A percentile compares a stretch with the other conserved stretches of the same genome.
phyloP scores from a whole-genome alignment of 2,797 vertebrate genomes.

The Coregonus suidteri region DNA sequence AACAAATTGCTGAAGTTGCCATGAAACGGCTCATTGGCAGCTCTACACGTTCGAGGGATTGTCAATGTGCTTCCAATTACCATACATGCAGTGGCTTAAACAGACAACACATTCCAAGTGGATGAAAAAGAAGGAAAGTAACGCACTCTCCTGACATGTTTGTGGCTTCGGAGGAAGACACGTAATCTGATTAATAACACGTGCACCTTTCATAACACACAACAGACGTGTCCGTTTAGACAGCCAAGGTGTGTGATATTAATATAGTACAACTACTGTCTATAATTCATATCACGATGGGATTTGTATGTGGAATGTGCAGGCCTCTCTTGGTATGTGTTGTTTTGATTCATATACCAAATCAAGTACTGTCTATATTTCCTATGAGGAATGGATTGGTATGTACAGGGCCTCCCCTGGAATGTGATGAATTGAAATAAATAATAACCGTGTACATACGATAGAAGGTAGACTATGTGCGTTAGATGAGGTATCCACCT shows the following conservation, averaged over 20 bases:
- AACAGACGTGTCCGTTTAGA: conserved; percentile 42
- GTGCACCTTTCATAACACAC: conserved; percentile 44
- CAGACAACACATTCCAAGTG: conserved; percentile 37
- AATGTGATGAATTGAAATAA: background rate
- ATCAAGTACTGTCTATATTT: background rate
- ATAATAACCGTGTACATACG: background rate
- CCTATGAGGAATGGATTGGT: background rate
- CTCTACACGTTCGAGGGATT: conserved; percentile 23
- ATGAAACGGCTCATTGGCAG: conserved; percentile 23
- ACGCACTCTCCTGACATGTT: conserved; percentile 26
- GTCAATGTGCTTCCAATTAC: conserved; percentile 50
- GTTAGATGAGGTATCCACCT: background rate
- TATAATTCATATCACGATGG: background rate
- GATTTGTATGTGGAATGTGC: background rate
- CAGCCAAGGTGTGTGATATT: conserved; percentile 37
- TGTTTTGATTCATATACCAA: background rate
- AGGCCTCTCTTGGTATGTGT: background rate
- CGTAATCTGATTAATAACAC: conserved; percentile 42
- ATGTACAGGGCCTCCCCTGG: background rate
- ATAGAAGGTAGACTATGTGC: background rate
- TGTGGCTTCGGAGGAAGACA: conserved; percentile 23
- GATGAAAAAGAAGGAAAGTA: background rate
- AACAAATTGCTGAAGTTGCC: conserved; percentile 14
- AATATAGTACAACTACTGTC: background rate
- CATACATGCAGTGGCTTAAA: conserved; percentile 30